Base-by-base conservation (phyloP, 2,888 invertebrate genomes). In the Eugnorisma glareosa region DNA sequence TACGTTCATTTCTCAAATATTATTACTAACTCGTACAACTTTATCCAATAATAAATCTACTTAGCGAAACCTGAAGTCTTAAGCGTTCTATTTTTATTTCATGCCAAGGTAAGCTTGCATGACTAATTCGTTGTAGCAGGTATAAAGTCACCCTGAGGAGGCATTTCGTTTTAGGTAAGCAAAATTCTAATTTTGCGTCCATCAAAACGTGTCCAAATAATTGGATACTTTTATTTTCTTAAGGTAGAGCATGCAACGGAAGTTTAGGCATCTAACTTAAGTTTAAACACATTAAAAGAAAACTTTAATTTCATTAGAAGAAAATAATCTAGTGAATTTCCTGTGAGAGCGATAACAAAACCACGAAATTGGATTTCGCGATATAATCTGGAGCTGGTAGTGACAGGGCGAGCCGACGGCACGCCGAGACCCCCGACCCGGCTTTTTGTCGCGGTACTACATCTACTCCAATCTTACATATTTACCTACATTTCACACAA, bases 351-450 rank as follows among this genome's bases (percentile, higher is more conserved):
- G 96, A 96, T 96, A 96, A 95, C 95, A 94, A 95, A 96, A 95
- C 96, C 95, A 94, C 96, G 94, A 96, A 96, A 96, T 96, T 96
- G 96, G 96, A 96, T 96, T 96, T 93, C 90, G 92, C 94, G 96
- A 96, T 96, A 95, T 94, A 95, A 96, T 96, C 96, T 95, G 89
- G 90, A 91, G 91, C 93, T 94, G 94, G 91, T 91, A 90, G 93
- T 94, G 95, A 95, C 94, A 94, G 92, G 92, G 91, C 89, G 91
- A 79, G 77, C 75, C 40, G 75, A 48, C 75, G 75, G 71, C 79
- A 91, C 92, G 92, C 84, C 86, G 81, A 80, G 81, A 84, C 85
- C 86, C 85, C 83, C 82, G 86, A 82, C 86, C 88, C 88, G 82
- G 85, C 81, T 89, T 91, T 90, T 92, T 92, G 83, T 84, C 75